A percentile compares a stretch with the other conserved stretches of the same genome.
Conservation (phyloP, 2,888 invertebrate species). For the Parapristionchus giblindavisi region DNA sequence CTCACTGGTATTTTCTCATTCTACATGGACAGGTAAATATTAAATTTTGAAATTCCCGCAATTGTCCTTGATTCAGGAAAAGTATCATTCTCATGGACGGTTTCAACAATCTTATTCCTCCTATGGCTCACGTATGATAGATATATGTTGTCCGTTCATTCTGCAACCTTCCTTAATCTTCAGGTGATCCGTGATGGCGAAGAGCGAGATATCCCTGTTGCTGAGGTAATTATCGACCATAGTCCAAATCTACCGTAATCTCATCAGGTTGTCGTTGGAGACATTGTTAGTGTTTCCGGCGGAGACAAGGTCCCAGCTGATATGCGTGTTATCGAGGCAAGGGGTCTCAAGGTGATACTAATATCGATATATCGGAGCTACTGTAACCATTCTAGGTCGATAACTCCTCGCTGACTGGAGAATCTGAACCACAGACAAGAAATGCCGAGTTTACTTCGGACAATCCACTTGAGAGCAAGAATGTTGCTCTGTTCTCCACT, state of each 20-base stretch:
- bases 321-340: conserved; percentile 89
- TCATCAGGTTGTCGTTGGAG: conserved; percentile 85
- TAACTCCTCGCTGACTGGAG: conserved; percentile 81
- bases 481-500: conserved; percentile 84
- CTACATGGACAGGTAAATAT: conserved; percentile 75
- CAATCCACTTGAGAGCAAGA: conserved; percentile 85
- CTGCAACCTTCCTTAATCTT: background rate
- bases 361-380: background rate
- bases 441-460: conserved; percentile 89
- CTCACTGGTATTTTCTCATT: conserved; percentile 80
- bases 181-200: conserved; percentile 77
- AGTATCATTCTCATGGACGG: conserved; percentile 76
- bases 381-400: conserved; percentile 70
- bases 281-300: conserved; percentile 96
- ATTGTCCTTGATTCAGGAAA: conserved; percentile 72
- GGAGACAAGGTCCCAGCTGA: conserved; percentile 98
- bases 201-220: conserved; percentile 71
- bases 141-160: background rate
- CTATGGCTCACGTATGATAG: conserved; percentile 47
- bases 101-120: conserved; percentile 58
- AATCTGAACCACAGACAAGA: conserved; percentile 80
- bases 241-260: conserved; percentile 10
- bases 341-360: conserved; percentile 83
- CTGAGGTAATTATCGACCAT: conserved; percentile 72
- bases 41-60: background rate